Base-by-base conservation (phyloP, 2,888 invertebrate species). In the Aelia acuminata region DNA sequence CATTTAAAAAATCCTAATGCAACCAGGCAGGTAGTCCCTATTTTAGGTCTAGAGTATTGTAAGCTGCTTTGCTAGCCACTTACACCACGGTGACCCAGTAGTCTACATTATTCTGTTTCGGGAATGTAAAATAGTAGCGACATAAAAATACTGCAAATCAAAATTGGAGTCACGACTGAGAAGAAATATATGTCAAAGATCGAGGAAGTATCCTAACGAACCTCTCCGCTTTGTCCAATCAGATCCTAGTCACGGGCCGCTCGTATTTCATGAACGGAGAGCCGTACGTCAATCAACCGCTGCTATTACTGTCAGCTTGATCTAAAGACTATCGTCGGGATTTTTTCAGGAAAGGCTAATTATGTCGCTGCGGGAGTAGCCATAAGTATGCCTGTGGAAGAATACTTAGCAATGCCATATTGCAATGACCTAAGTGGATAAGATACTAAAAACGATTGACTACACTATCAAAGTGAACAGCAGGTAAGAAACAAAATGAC, bases 201-300 rank as follows among this genome's bases (percentile, higher is more conserved):
- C 63, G 63, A 70, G 18, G 63, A 5, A 70, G 8, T 5, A 70
- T 70, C 63, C 35, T 70, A 70, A 70, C 63, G 63, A 70, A 70
- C 43, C 43, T 80, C 3, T n/a, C 20, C 35, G 3, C 43, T 57
- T 3, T 13, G n/a, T 7, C n/a, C 80, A 39, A 80, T 80, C 80
- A 39, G n/a, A n/a, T 0, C 80, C 13, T 3, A 80, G 80, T 80
- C 80, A 80, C 43, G 80, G n/a, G 80, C 39, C 43, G 75, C 80
- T 80, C 43, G 80, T 80, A 80, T 80, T 80, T 80, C 80, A 43
- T 80, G 80, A 39, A 47, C 39, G 3, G 43, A 43, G 43, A 22
- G n/a, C 22, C 10, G 80, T 47, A n/a, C 80, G n/a, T 80, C 80
- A 80, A n/a, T 80, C 80, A 80, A n/a, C 4, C n/a, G 43, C n/a